Base-by-base conservation (phyloP, 2,113 vertebrate species). In the Paradoxurus hermaphroditus region DNA sequence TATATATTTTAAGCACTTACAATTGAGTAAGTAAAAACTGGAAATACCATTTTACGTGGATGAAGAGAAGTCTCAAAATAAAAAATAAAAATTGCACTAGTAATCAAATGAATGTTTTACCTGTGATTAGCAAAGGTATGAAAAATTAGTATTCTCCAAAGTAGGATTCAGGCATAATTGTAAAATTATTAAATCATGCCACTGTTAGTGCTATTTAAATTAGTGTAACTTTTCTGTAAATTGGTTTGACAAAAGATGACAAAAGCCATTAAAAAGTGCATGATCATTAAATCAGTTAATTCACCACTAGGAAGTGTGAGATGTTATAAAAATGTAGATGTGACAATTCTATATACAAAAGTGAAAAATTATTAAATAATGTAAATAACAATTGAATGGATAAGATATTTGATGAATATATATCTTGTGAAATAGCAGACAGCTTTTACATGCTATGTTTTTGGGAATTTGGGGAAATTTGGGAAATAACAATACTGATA, bases 101-200 rank as follows among this genome's bases (percentile, higher is more conserved):
- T 15, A 77, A 67, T 82, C 31, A 49, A 84, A n/a, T 78, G 65
- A 93, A 81, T 84, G 21, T 63, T 82, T 82, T 73, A 41, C 34
- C 12, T 85, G 14, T 93, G 51, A 92, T 88, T 67, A 72, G 21
- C 41, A 90, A 90, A 93, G 21, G 29, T 36, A 46, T 13, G 5
- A 89, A 90, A 83, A 90, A 25, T 79, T 36, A 34, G 44, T 68
- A n/a, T 53, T 85, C 59, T 93, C 53, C 86, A 93, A 94, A 70
- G 12, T 14, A 85, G 12, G 31, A 18, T 44, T 68, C 34, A 72
- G 63, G 12, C n/a, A 53, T 86, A 44, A 79, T 36, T 91, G 16
- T 62, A 39, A 59, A 59, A 59, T 59, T 59, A 21, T 59, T 59
- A 59, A 59, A 9, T 59, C 8, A 59, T 59, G 56, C 56, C 41